Percentiles rank a stretch among this genome's conserved stretches.
phyloP scores from a whole-genome alignment of 1,140 invertebrate genomes.

The Antheraea pernyi region DNA sequence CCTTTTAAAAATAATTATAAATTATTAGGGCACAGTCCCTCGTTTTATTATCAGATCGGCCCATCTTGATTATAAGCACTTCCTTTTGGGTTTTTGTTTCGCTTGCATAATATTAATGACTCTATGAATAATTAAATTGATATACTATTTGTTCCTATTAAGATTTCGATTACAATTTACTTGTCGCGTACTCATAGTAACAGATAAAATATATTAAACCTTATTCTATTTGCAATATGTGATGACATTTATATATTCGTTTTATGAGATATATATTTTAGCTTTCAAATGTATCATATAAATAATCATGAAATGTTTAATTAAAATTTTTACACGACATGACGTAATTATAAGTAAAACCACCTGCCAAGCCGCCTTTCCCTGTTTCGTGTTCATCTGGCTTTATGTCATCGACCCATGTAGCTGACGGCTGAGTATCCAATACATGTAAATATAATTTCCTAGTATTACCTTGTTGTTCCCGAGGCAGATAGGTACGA shows the following conservation, averaged over 20 bases:
- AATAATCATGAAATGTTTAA: not conserved
- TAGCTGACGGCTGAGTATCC: conserved; percentile 8
- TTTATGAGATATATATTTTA: too few relatives aligned
- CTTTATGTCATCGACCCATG: conserved; percentile 16
- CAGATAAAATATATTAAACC: too few relatives aligned
- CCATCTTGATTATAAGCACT: conserved; percentile 4
- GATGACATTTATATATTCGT: too few relatives aligned
- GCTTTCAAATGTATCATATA: too few relatives aligned
- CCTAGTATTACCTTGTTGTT: conserved; percentile 18
- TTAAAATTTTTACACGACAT: not conserved
- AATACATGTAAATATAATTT: conserved; percentile 18
- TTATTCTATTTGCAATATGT: too few relatives aligned
- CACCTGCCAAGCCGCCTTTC: conserved; percentile 11
- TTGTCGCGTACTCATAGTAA: not conserved
- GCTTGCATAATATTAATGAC: not conserved
- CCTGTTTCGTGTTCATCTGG: not conserved
- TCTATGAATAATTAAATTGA: not conserved
- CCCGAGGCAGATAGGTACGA: conserved; percentile 6
- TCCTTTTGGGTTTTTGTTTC: not conserved
- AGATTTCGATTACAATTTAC: not conserved
- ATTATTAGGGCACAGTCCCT: not conserved
- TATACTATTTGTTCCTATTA: not conserved
- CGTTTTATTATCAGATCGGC: not conserved
- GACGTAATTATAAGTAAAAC: not conserved
- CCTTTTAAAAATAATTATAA: not conserved